phyloP scores from a whole-genome alignment of 1,140 invertebrate species.

The Drosophila melanica region DNA sequence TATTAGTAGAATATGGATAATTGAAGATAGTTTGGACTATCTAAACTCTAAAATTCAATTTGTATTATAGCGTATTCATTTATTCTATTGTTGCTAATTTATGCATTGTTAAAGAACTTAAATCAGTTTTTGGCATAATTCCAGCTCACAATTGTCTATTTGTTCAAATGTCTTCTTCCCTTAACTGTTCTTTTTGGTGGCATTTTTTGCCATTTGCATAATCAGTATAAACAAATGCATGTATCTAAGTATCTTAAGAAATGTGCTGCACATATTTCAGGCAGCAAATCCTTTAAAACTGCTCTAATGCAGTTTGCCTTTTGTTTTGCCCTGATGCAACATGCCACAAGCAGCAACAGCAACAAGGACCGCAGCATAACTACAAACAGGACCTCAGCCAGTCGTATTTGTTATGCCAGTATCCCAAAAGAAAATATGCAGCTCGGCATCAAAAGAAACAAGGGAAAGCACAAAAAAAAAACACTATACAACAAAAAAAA shows the following conservation, averaged over 20 bases:
- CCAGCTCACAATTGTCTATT: neutral
- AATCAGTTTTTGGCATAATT: neutral
- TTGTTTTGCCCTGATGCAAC: slow-evolving; percentile 43
- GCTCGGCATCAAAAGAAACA: slow-evolving; percentile 31
- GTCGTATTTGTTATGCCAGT: slow-evolving; percentile 45
- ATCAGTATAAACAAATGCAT: slow-evolving; percentile 25
- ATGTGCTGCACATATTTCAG: slow-evolving; percentile 42
- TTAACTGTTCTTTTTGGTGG: slow-evolving; percentile 37
- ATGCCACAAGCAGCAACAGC: slow-evolving; percentile 37
- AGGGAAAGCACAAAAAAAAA: slow-evolving; percentile 30
- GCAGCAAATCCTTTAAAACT: slow-evolving; percentile 49
- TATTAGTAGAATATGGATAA: too few species aligned
- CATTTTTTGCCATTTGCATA: slow-evolving; percentile 40
- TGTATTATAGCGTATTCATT: too few species aligned
- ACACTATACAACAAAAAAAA: slow-evolving; percentile 38
- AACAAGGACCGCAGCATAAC: slow-evolving; percentile 12
- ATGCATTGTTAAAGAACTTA: too few species aligned
- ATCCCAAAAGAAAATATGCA: slow-evolving; percentile 50
- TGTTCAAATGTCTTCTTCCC: slow-evolving; percentile 4
- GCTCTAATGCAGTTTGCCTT: slow-evolving; percentile 39
- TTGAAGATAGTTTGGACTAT: too few species aligned
- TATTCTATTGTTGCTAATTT: too few species aligned
- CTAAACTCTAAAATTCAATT: too few species aligned
- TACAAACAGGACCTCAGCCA: slow-evolving; percentile 28
- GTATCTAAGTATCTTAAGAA: slow-evolving; percentile 32